Base-by-base conservation (phyloP, 92 coral and sea anemone species). In the Hydrozoanthus gracilis region DNA sequence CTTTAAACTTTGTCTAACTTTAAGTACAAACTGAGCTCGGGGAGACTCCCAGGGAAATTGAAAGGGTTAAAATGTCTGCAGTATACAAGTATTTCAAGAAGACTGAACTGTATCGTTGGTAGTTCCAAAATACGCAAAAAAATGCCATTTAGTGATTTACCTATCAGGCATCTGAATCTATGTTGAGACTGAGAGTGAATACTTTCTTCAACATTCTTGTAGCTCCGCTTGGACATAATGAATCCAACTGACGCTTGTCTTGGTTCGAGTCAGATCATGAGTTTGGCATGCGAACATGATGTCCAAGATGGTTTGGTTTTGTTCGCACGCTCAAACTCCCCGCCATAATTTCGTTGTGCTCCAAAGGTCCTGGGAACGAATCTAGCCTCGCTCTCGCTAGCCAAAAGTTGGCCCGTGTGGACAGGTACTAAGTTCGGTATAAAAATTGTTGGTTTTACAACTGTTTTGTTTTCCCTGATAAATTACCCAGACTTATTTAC, bases 351-450 rank as follows among this genome's bases (percentile, higher is more conserved):
- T 13, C 44, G 14, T 46, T 64, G n/a, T 15, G 47, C 48, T 65
- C 73, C 73, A 18, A 66, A 46, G 27, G 74, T 51, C 85, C 85
- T 80, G 85, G 85, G 70, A 14, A 60, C 70, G 51, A 62, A 13
- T 44, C 11, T 17, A 62, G 85, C 74, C 74, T 80, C 85, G 73
- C 17, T 80, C 58, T 48, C 85, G 56, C 7, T 65, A 46, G 10
- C 8, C 44, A 65, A 64, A 78, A 11, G 39, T 27, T 27, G 39
- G 39, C 39, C 39, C 39, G 39, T 27, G 39, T 27, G 39, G 39
- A 27, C 39, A 27, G 39, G 39, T 27, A 27, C 39, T 27, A 27
- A 27, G 39, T 27, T 27, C 39, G 39, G 39, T 27, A 27, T 27
- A 27, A 27, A 27, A 27, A 27, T 27, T 27, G 39, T 27, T 27